Base-by-base conservation (phyloP, 2,888 invertebrate species). In the Rhagonycha lutea region DNA sequence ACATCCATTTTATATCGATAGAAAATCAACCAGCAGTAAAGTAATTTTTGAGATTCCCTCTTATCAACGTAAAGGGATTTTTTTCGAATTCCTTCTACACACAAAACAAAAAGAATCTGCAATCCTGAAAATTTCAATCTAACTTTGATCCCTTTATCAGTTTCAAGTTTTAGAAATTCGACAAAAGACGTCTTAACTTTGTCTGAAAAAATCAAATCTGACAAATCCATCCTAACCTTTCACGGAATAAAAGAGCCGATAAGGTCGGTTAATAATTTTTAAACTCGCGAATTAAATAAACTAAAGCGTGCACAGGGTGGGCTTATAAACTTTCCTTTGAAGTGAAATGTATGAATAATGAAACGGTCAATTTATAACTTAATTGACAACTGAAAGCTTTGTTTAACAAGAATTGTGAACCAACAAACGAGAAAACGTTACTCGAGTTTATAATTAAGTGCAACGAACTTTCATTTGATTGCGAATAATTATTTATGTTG, bases 401-500 rank as follows among this genome's bases (percentile, higher is more conserved):
- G 47, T 47, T 47, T 47, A 47, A 47, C 47, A 47, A 47, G 47
- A 47, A 47, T n/a, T 47, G 47, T 8, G n/a, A 47, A 47, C 47
- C 47, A 47, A 47, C 47, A 47, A 47, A 47, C 47, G 47, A 47
- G 47, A 47, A 47, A 47, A 47, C 47, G 47, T 47, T 47, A 47
- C n/a, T 47, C n/a, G n/a, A 65, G 26, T 65, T 24, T 65, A 65
- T 26, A 65, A 65, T 65, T 65, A 65, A 26, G 63, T 65, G 63
- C 63, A 65, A 65, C 63, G 63, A 65, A 65, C 63, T 65, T 62
- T 65, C 23, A 14, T 65, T 65, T 65, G 63, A 65, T 65, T 65
- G 26, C 18, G 26, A 65, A 24, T 65, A 24, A 65, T 65, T 65
- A 65, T 65, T 65, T 65, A n/a, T 65, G 26, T 65, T 65, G 26